A percentile compares a stretch with the other conserved stretches of the same genome.
Conservation (phyloP, 2,797 vertebrate species). For the Champsocephalus gunnari region DNA sequence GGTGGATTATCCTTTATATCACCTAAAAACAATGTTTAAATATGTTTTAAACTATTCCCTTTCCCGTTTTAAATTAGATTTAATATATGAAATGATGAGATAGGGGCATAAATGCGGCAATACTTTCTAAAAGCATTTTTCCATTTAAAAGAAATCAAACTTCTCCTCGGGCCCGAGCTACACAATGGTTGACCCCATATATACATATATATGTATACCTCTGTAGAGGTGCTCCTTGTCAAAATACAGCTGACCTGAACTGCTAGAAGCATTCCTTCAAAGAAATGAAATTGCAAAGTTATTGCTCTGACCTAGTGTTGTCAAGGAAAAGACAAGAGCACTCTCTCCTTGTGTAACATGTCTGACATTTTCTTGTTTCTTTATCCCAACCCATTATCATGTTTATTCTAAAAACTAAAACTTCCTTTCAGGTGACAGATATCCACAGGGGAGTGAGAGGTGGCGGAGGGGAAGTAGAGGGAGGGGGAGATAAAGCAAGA, state of each 20-base stretch:
- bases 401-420: constrained; percentile 42
- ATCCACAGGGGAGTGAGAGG: constrained; percentile 23
- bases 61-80: neutral
- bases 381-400: constrained; percentile 43
- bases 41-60: neutral
- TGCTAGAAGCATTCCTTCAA: constrained; percentile 1
- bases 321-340: constrained; percentile 37
- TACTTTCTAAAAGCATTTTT: constrained; percentile 1
- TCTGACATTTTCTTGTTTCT: constrained; percentile 35
- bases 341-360: constrained; percentile 25
- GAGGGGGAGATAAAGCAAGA: constrained; percentile 4
- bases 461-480: neutral
- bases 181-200: constrained; percentile 14
- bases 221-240: constrained; percentile 29
- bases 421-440: constrained; percentile 41
- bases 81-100: neutral
- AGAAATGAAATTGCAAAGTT: constrained; percentile 34
- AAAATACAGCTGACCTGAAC: constrained; percentile 40
- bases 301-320: constrained; percentile 30
- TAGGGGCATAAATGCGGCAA: neutral
- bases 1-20: neutral
- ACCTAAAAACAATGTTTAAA: neutral
- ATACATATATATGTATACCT: constrained; percentile 2
- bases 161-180: constrained; percentile 27
- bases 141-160: constrained; percentile 12